These are phyloP conservation scores for Charaxes varanes DNA, from an alignment of 1,140 invertebrate species.

Conservation along the genomic window DNA sequence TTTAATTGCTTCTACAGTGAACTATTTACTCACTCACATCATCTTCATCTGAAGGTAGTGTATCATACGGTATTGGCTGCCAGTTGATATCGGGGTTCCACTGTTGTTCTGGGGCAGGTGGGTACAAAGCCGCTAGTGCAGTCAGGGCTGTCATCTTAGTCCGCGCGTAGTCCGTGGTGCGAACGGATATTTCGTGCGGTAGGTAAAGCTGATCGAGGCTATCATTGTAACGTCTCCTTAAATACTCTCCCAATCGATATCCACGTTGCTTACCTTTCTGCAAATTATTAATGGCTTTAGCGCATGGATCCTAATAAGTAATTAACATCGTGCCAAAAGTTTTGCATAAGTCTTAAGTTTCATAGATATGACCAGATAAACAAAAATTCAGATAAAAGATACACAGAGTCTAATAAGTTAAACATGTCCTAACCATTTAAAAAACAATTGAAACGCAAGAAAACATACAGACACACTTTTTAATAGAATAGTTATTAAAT, in stretches of 20 bases:
- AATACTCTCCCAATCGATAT: constrained; percentile 51
- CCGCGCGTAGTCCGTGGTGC: constrained; percentile 73
- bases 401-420: too few relatives aligned
- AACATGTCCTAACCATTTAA: too few relatives aligned
- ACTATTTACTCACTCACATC: constrained; percentile 59
- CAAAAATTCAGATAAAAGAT: too few relatives aligned
- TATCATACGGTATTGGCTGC: constrained; percentile 75
- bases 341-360: too few relatives aligned
- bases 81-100: constrained; percentile 71
- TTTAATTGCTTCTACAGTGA: too few relatives aligned
- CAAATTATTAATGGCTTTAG: constrained; percentile 3
- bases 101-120: constrained; percentile 52
- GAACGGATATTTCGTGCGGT: constrained; percentile 66
- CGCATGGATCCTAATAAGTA: neutral
- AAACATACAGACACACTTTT: too few relatives aligned
- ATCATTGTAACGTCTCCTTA: constrained; percentile 48
- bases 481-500: too few relatives aligned
- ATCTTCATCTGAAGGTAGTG: constrained; percentile 52
- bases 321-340: too few relatives aligned
- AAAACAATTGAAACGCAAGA: neutral
- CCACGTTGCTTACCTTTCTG: constrained; percentile 66
- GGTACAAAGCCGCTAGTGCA: constrained; percentile 74
- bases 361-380: too few relatives aligned
- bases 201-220: constrained; percentile 54
- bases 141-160: constrained; percentile 76